phyloP scores from a whole-genome alignment of 1,140 invertebrate species.

The Neodiprion pinetum region DNA sequence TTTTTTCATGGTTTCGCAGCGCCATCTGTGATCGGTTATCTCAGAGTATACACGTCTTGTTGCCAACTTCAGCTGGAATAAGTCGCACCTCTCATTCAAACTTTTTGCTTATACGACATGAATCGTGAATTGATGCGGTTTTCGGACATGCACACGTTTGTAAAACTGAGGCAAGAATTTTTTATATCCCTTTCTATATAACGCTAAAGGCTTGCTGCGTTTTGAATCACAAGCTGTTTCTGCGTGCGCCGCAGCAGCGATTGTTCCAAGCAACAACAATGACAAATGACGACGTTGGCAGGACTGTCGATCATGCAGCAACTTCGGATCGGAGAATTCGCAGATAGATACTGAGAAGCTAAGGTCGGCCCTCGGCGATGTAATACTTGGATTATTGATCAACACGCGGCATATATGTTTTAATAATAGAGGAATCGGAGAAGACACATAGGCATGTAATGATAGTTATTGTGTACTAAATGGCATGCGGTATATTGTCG shows the following conservation, averaged over 20 bases:
- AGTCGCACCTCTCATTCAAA: neutral
- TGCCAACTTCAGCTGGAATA: constrained; percentile 13
- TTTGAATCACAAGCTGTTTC: too few species aligned
- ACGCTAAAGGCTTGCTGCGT: too few species aligned
- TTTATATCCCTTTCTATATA: too few species aligned
- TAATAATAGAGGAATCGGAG: neutral
- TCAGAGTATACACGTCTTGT: neutral
- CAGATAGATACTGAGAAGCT: neutral
- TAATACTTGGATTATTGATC: neutral
- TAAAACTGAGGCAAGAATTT: too few species aligned
- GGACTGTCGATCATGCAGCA: neutral
- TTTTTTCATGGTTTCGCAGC: neutral
- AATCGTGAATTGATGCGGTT: neutral
- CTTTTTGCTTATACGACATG: neutral
- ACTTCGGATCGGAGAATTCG: neutral
- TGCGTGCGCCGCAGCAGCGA: neutral
- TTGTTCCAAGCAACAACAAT: neutral
- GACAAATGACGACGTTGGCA: neutral
- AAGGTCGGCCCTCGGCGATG: too few species aligned
- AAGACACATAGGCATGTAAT: neutral
- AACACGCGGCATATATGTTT: neutral
- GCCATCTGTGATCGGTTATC: neutral
- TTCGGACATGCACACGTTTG: too few species aligned
- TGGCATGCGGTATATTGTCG: too few species aligned
- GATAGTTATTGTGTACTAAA: neutral